Evolutionary conservation across 2,888 invertebrate species (phyloP), one percentile per base, ranked within the genome.

Genomic region (Amphipyra tragopoginis): DNA sequence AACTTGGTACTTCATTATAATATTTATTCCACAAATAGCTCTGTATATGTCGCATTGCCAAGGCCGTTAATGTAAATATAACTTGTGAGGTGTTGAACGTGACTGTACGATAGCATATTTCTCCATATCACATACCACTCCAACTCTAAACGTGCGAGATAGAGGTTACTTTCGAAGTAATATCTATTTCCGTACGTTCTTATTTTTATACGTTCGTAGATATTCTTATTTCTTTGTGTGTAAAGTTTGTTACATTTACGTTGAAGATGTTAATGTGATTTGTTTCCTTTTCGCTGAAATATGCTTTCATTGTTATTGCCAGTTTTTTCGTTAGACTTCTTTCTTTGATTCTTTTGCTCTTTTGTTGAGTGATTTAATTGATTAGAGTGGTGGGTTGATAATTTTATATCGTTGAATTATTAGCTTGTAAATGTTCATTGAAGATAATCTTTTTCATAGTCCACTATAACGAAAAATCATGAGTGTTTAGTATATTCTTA

Each of bases 201-300:
- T 74, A 81, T 81, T 79, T 80, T 81, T 79, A 75, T 83, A 70
- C 68, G 55, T 69, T 56, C 49, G 66, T 74, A 73, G 55, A 72
- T 76, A 68, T 75, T 80, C 77, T 79, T 77, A 76, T 78, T 76
- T 77, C 81, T 81, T 79, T 80, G 77, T 79, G 68, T 75, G 73
- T 79, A 74, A 82, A 80, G 75, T 75, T 77, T 78, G 70, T 75
- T 75, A 75, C 72, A 69, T 72, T n/a, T 73, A 77, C 57, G 40
- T 55, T 52, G 62, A 39, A 47, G 59, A 53, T 75, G 65, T 72
- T 79, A 75, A 77, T 82, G 66, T 77, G 52, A 71, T 78, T 65
- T 57, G 57, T 75, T 78, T 75, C 53, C 45, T 67, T 56, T 67
- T 50, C 54, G 42, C 34, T 42, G 49, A 66, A 72, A 72, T 56